These are phyloP conservation scores for Zeus faber DNA, from an alignment of 2,113 vertebrate species.

Conservation along the genomic window DNA sequence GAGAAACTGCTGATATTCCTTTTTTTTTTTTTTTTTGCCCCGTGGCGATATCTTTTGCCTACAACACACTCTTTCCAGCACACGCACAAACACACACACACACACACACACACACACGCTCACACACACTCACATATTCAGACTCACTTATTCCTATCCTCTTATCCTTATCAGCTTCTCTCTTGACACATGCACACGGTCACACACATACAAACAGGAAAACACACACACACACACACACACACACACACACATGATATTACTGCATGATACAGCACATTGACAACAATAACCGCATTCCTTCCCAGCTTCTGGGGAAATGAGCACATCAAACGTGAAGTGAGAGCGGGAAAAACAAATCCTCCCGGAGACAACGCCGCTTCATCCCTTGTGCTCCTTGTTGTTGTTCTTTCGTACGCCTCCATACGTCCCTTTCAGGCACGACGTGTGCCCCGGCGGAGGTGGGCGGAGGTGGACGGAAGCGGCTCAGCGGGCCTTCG, in stretches of 20 bases:
- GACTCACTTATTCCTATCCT: not conserved
- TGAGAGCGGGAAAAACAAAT: conserved; percentile 41
- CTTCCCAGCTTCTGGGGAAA: conserved; percentile 22
- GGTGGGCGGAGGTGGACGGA: too few species aligned
- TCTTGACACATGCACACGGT: conserved; percentile 1
- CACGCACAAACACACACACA: conserved; percentile 15
- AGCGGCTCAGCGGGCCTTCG: too few species aligned
- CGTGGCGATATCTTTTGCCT: conserved; percentile 52
- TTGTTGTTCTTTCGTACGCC: too few species aligned
- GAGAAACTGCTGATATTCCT: conserved; percentile 68
- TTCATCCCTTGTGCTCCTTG: too few species aligned
- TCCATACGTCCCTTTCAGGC: too few species aligned
- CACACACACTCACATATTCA: not conserved
- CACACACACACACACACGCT: conserved; percentile 16
- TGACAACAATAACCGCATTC: conserved; percentile 45
- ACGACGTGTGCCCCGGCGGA: too few species aligned
- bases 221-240: conserved; percentile 5
- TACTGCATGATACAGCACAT: conserved; percentile 25
- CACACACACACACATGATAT: conserved; percentile 23
- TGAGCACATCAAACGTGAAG: conserved; percentile 35
- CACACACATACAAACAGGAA: not conserved
- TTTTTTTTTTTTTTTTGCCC: conserved; percentile 63
- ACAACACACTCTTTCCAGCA: conserved; percentile 9
- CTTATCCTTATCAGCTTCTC: not conserved
- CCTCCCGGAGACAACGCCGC: too few species aligned